A percentile compares a stretch with the other conserved stretches of the same genome.
phyloP scores from a whole-genome alignment of 23 tunicate genomes.

The Botrylloides violaceus region DNA sequence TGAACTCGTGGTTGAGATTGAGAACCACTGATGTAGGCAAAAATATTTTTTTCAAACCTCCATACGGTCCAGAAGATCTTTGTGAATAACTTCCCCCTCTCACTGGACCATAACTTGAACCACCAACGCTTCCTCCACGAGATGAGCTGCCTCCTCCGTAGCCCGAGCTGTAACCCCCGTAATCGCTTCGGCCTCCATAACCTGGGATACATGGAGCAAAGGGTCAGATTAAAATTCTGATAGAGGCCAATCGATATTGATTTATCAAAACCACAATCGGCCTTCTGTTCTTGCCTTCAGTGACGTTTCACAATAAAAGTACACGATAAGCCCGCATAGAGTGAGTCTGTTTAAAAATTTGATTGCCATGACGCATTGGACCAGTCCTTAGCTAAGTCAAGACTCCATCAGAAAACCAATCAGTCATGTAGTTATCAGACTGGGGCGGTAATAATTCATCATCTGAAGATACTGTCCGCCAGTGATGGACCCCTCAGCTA shows the following conservation, averaged over 20 bases:
- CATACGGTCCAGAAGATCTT: slow-evolving; percentile 60
- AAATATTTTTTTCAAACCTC: too few species aligned
- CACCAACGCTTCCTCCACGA: slow-evolving; percentile 33
- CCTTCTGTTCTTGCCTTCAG: background rate
- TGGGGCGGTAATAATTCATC: slow-evolving; percentile 57
- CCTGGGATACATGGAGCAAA: too few species aligned
- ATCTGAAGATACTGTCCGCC: slow-evolving; percentile 16
- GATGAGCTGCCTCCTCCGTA: background rate
- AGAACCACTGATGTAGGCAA: too few species aligned
- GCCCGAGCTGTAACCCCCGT: slow-evolving; percentile 10
- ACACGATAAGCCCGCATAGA: too few species aligned
- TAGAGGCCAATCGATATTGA: too few species aligned
- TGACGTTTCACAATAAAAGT: background rate
- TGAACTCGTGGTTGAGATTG: too few species aligned
- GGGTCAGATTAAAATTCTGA: too few species aligned
- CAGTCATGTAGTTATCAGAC: slow-evolving; percentile 33
- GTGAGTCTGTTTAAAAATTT: too few species aligned
- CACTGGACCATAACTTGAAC: slow-evolving; percentile 65
- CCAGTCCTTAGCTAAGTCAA: too few species aligned
- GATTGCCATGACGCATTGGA: too few species aligned
- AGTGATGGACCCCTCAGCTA: too few species aligned
- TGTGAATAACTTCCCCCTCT: slow-evolving; percentile 32
- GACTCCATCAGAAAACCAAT: slow-evolving; percentile 22
- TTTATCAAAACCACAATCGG: too few species aligned
- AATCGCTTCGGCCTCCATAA: slow-evolving; percentile 9